phyloP scores from a whole-genome alignment of 2,113 vertebrate genomes.

The Trogon melanurus region DNA sequence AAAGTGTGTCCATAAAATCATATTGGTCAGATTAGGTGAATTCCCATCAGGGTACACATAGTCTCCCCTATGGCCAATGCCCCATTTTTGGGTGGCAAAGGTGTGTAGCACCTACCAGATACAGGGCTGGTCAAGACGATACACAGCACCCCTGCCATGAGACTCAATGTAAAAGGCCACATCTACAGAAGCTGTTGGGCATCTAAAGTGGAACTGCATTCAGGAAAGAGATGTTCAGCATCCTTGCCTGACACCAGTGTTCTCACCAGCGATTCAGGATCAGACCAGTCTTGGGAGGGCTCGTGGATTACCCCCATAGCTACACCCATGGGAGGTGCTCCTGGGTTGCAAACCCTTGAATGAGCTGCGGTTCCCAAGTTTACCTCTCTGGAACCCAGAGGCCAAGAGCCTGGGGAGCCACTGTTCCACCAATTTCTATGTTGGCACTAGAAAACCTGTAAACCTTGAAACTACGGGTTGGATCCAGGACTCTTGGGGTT shows the following conservation, averaged over 20 bases:
- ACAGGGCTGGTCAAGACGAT: not conserved
- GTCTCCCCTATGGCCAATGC: not conserved
- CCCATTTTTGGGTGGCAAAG: not conserved
- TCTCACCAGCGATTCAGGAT: accelerated
- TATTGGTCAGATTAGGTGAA: not conserved
- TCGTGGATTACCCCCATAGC: too few relatives aligned
- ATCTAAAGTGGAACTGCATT: not conserved
- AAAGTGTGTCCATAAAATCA: not conserved
- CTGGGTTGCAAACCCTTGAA: accelerated
- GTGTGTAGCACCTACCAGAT: not conserved
- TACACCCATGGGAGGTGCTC: not conserved
- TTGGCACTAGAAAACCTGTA: not conserved
- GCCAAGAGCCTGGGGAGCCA: not conserved
- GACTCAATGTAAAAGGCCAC: not conserved
- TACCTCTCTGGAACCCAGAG: not conserved
- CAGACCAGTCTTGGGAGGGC: not conserved
- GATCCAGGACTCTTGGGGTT: not conserved
- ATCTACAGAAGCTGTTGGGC: not conserved
- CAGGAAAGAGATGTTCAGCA: not conserved
- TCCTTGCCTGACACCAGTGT: not conserved
- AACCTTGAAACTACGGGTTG: not conserved
- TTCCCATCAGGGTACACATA: accelerated
- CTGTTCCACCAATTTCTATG: not conserved
- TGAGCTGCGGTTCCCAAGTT: not conserved
- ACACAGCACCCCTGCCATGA: accelerated